A percentile compares a stretch with the other conserved stretches of the same genome.
These are phyloP conservation scores for Polietes domitor DNA, from an alignment of 2,888 invertebrate species.

Conservation along the genomic window DNA sequence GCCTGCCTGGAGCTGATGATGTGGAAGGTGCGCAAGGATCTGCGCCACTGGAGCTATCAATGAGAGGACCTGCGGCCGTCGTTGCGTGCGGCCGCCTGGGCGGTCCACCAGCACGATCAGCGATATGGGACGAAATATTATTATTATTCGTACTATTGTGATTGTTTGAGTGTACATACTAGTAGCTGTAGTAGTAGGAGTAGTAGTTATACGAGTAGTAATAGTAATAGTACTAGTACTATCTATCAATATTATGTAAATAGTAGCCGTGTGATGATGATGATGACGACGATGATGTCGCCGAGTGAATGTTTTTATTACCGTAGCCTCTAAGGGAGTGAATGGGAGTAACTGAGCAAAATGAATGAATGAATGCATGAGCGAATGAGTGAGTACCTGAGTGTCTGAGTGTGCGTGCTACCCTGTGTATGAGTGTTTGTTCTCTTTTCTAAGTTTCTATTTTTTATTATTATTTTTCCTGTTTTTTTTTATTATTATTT, in stretches of 20 bases:
- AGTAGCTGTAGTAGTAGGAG: too few species aligned
- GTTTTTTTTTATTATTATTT: constrained; percentile 25
- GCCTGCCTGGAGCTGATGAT: constrained; percentile 95
- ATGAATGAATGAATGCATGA: not conserved
- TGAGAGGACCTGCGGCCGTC: constrained; percentile 1
- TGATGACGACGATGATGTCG: constrained; percentile 12
- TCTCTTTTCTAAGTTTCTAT: not conserved
- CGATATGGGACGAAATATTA: not conserved
- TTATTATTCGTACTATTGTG: constrained; percentile 38
- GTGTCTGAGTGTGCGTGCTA: constrained; percentile 3
- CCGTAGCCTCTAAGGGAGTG: constrained; percentile 22
- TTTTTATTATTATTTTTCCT: constrained; percentile 22
- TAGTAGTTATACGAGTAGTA: constrained; percentile 11
- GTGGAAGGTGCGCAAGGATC: constrained; percentile 83
- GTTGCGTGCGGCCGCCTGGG: not conserved
- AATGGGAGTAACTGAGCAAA: too few species aligned
- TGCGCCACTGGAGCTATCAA: constrained; percentile 55
- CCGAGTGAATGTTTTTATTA: constrained; percentile 27
- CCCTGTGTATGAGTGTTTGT: constrained; percentile 23
- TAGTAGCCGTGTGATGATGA: constrained; percentile 13
- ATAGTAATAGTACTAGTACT: not conserved
- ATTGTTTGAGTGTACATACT: constrained; percentile 40
- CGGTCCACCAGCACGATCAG: not conserved
- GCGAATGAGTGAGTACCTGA: constrained; percentile 35
- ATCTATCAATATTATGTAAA: constrained; percentile 20